Percentiles rank a stretch among this genome's conserved stretches.
phyloP scores from a whole-genome alignment of 2,113 vertebrate genomes.

The Circaetus gallicus region DNA sequence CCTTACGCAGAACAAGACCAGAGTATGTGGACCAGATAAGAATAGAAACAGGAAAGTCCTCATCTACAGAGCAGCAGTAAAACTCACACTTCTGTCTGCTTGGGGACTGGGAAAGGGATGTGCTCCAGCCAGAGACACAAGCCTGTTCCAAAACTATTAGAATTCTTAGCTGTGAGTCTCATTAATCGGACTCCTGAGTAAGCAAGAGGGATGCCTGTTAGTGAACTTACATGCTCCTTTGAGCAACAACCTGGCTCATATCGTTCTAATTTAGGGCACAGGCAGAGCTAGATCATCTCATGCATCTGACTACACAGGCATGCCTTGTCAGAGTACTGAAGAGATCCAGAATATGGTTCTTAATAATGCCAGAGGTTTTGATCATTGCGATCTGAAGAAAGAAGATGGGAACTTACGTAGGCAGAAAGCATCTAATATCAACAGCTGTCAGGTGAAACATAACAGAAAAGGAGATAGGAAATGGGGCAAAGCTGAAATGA shows the following conservation, averaged over 20 bases:
- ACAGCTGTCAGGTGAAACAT: background rate
- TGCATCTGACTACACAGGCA: background rate
- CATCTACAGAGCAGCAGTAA: background rate
- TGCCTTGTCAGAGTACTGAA: background rate
- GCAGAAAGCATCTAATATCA: background rate
- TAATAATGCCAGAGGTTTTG: background rate
- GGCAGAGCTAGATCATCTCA: background rate
- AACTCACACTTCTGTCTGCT: background rate
- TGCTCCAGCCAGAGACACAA: background rate
- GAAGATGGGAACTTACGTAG: background rate
- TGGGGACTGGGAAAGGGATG: background rate
- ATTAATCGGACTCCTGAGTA: background rate
- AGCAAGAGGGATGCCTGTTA: background rate
- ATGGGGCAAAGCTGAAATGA: background rate
- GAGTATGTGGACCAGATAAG: background rate
- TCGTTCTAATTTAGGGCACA: background rate
- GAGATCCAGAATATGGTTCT: background rate
- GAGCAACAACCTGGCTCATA: background rate
- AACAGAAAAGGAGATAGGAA: background rate
- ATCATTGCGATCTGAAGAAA: background rate
- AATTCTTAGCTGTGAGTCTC: background rate
- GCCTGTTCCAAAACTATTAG: background rate
- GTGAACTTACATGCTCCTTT: background rate
- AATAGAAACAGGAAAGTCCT: background rate
- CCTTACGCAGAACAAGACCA: background rate